phyloP scores from a whole-genome alignment of 2,797 vertebrate species.

The Mormyrus hasselquistii region DNA sequence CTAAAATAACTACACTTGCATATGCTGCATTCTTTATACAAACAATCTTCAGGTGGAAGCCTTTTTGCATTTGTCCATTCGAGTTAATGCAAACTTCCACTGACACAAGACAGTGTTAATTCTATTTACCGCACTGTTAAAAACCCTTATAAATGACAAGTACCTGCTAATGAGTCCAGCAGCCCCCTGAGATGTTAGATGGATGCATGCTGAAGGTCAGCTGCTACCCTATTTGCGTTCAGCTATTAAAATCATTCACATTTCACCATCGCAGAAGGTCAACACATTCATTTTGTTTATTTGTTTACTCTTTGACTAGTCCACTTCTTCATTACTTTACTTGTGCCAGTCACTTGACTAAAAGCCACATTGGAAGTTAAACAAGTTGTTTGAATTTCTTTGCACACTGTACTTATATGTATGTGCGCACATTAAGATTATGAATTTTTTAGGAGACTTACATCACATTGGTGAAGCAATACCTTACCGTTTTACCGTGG shows the following conservation, averaged over 20 bases:
- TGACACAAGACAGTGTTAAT: neutral
- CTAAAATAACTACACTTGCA: neutral
- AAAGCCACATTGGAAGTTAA: neutral
- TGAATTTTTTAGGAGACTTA: neutral
- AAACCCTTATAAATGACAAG: constrained; percentile 8
- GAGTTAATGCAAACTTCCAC: neutral
- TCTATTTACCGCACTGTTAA: neutral
- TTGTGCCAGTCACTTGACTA: neutral
- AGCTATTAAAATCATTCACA: constrained; percentile 20
- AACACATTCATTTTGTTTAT: constrained; percentile 9
- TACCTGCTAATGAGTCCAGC: neutral
- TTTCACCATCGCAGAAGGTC: constrained; percentile 21
- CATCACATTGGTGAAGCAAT: neutral
- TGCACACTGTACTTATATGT: neutral
- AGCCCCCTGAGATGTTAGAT: constrained; percentile 4
- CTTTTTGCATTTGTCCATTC: neutral
- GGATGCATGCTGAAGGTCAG: constrained; percentile 21
- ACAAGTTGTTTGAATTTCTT: neutral
- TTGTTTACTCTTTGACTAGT: neutral
- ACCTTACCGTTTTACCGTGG: neutral
- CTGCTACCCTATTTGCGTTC: constrained; percentile 20
- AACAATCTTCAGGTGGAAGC: neutral
- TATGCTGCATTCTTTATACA: neutral
- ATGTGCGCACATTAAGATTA: neutral
- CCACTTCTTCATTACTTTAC: neutral